Evolutionary conservation across 2,888 invertebrate species (phyloP), one percentile per base, ranked within the genome.

Genomic region (Pyralis farinalis): DNA sequence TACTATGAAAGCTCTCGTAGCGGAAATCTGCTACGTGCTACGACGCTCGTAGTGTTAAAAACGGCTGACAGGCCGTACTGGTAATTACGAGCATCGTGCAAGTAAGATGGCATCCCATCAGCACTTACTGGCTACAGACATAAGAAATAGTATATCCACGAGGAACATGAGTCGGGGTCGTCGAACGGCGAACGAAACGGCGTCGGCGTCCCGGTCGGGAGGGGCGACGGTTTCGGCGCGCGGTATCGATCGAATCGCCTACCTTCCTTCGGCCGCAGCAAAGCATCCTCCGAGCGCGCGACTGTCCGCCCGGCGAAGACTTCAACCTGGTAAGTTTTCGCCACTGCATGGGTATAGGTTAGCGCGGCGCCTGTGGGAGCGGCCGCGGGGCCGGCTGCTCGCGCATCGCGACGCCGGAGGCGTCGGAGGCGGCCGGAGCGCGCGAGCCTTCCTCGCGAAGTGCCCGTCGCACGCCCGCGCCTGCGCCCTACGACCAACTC

Each of bases 191-290:
- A 72, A 80, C 81, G 79, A 85, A 78, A 83, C 73, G 73, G 76
- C 77, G 84, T 73, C 81, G 82, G 79, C 80, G 81, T 76, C 79
- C 80, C 82, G 77, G 76, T 74, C 80, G 85, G 84, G 82, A 82
- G 83, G 86, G 83, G 84, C 79, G 80, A 70, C 74, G 74, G 81
- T 82, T 84, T 80, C 80, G 85, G 84, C 83, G 83, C 79, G 77
- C 75, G 81, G 71, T 78, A 90, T 83, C 81, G 90, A 90, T 80
- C 89, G 79, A 59, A 74, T 71, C 72, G 75, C 82, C 92, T 90
- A 96, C 96, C 95, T 96, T 96, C 92, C 96, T 95, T 91, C 96
- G 94, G 92, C 96, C 96, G 93, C 96, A 96, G 93, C 96, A 96
- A 92, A 96, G 95, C 96, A 96, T 96, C 92, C 93, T 94, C 92